phyloP scores from a whole-genome alignment of 1,140 invertebrate genomes.

The Lucilia cuprina region DNA sequence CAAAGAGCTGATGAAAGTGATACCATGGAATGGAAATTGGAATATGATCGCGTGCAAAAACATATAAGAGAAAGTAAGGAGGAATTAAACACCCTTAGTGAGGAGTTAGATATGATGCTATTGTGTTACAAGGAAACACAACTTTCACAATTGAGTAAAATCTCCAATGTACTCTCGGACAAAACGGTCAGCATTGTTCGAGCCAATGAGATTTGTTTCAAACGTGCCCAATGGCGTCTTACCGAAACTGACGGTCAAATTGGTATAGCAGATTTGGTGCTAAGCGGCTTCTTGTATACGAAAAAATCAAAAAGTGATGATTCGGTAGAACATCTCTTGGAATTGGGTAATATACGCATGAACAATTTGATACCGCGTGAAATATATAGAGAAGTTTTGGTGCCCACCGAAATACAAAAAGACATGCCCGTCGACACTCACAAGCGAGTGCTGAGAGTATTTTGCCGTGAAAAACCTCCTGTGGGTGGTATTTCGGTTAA shows the following conservation, averaged over 20 bases:
- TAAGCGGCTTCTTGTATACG: conserved; percentile 97
- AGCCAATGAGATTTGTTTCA: conserved; percentile 97
- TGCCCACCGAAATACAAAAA: conserved; percentile 85
- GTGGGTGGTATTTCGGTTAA: conserved; percentile 98
- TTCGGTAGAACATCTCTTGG: conserved; percentile 94
- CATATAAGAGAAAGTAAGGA: conserved; percentile 91
- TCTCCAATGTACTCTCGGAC: conserved; percentile 64
- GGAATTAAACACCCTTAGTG: conserved; percentile 82
- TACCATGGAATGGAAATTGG: conserved; percentile 73
- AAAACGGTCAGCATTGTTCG: conserved; percentile 80
- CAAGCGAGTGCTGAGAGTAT: conserved; percentile 83
- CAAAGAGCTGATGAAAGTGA: conserved; percentile 76
- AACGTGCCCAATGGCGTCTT: conserved; percentile 97
- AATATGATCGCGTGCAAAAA: conserved; percentile 72
- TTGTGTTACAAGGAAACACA: conserved; percentile 89
- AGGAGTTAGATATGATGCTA: conserved; percentile 91
- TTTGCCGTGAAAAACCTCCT: conserved; percentile 88
- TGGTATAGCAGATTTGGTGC: conserved; percentile 92
- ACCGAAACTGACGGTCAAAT: conserved; percentile 97
- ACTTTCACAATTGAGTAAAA: conserved; percentile 69
- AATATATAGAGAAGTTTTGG: conserved; percentile 90
- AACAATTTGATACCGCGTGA: conserved; percentile 94
- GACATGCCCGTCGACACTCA: conserved; percentile 86
- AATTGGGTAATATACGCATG: conserved; percentile 96
- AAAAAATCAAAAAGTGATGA: conserved; percentile 97